Base-by-base conservation (phyloP, 2,797 vertebrate species). In the Acanthurus tractus region DNA sequence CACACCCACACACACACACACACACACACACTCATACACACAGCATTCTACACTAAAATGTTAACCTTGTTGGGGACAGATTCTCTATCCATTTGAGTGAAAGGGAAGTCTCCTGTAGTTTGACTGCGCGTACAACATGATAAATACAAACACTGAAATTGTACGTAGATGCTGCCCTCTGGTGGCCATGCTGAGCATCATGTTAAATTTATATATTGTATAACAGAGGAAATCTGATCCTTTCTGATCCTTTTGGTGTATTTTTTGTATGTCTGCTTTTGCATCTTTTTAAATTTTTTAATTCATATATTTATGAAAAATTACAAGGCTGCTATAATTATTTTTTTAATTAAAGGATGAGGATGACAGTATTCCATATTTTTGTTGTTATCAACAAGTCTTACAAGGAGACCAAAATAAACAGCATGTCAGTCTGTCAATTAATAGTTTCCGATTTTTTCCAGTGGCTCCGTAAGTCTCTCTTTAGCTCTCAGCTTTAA, bases 81-180 rank as follows among this genome's bases (percentile, higher is more conserved):
- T 34, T 46, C 50, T 15, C 20, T 53, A 25, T 42, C 15, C 42
- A 66, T 23, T 22, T 62, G 57, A 14, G 63, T 23, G 17, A 13
- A 22, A 64, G 55, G 25, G 48, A 29, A 76, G 29, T 61, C 45
- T 25, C n/a, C 29, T 2, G n/a, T 15, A 57, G 38, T 40, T 8
- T 40, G 38, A 9, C 38, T 40, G 8, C 10, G 38, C 38, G 40
- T 72, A 69, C 11, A 44, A 15, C 17, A n/a, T 46, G 20, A 57
- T 46, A 12, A 29, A 68, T 22, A 18, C 10, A 34, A 29, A 6
- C 9, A n/a, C 11, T 70, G 53, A 15, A 1, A 38, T 56, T n/a
- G 45, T 36, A 34, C 65, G 84, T 55, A 50, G 56, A 67, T 88
- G 84, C 63, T 87, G 67, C 90, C 90, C 84, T 80, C 94, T 93